Percentiles rank a stretch among this genome's conserved stretches.
phyloP scores from a whole-genome alignment of 1,140 invertebrate species.

The Dendrolimus punctatus region DNA sequence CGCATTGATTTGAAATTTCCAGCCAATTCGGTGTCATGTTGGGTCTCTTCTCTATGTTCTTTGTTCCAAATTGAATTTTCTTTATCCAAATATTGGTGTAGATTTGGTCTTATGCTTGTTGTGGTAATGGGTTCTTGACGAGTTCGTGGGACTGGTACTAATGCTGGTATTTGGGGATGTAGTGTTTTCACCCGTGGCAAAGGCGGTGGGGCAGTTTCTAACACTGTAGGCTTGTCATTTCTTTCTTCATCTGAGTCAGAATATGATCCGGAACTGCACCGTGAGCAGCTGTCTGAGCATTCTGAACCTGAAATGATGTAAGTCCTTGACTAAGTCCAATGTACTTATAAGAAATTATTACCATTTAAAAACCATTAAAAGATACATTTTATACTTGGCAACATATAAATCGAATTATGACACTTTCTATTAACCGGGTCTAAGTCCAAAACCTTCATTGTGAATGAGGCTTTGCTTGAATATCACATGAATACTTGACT shows the following conservation, averaged over 20 bases:
- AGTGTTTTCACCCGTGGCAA: constrained; percentile 27
- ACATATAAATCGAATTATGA: no score
- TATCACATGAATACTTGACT: no score
- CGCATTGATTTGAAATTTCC: constrained; percentile 27
- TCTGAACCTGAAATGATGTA: constrained; percentile 41
- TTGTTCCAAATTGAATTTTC: constrained; percentile 57
- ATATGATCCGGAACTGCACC: constrained; percentile 42
- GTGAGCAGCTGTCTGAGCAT: constrained; percentile 55
- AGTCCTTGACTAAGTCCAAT: no score
- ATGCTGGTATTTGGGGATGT: constrained; percentile 27
- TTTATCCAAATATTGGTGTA: constrained; percentile 59
- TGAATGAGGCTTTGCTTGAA: no score
- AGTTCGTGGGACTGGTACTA: constrained; percentile 41
- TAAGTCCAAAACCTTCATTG: no score
- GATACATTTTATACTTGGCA: no score
- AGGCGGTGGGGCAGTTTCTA: constrained; percentile 38
- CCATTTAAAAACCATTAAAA: no score
- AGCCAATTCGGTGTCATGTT: constrained; percentile 13
- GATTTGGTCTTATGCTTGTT: constrained; percentile 49
- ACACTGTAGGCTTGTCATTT: constrained; percentile 22
- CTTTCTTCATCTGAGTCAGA: constrained; percentile 39
- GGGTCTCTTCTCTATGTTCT: constrained; percentile 34
- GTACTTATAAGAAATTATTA: no score
- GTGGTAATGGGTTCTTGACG: constrained; percentile 41
- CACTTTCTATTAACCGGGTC: no score